Percentiles rank a stretch among this genome's conserved stretches.
Conservation (phyloP, 2,113 vertebrate genomes). For the Holacanthus passer region DNA sequence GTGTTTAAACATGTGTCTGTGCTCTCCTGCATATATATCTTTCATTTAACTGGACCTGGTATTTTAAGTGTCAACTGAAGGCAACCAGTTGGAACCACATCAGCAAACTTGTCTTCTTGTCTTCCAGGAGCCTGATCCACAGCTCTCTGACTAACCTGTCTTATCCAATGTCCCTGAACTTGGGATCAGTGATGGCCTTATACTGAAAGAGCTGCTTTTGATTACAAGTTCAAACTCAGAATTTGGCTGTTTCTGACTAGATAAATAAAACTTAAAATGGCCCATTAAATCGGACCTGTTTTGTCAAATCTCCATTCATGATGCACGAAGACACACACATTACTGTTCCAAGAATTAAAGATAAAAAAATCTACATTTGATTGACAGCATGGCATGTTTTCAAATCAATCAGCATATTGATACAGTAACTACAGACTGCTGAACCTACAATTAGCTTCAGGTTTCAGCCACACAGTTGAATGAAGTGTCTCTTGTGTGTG, state of each 20-base stretch:
- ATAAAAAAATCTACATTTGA: constrained; percentile 4
- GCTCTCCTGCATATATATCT: too few species aligned
- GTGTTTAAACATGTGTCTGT: too few species aligned
- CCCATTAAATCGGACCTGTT: neutral
- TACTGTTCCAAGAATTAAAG: neutral
- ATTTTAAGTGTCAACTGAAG: neutral
- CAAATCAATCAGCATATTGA: constrained; percentile 6
- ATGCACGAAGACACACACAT: neutral
- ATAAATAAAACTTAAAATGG: neutral
- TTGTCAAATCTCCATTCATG: neutral
- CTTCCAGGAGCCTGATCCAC: too few species aligned
- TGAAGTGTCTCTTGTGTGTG: neutral
- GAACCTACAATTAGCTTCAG: neutral
- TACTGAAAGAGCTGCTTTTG: neutral
- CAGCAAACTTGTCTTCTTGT: neutral
- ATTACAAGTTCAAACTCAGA: neutral
- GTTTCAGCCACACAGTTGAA: neutral
- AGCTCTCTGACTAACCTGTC: neutral
- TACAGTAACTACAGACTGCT: neutral
- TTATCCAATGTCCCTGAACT: neutral
- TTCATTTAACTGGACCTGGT: neutral
- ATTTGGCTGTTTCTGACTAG: neutral
- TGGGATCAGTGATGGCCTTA: neutral
- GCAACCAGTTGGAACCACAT: neutral
- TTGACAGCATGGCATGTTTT: constrained; percentile 9